Conservation (phyloP, 2,888 invertebrate genomes). For the Calliopum simillimum region DNA sequence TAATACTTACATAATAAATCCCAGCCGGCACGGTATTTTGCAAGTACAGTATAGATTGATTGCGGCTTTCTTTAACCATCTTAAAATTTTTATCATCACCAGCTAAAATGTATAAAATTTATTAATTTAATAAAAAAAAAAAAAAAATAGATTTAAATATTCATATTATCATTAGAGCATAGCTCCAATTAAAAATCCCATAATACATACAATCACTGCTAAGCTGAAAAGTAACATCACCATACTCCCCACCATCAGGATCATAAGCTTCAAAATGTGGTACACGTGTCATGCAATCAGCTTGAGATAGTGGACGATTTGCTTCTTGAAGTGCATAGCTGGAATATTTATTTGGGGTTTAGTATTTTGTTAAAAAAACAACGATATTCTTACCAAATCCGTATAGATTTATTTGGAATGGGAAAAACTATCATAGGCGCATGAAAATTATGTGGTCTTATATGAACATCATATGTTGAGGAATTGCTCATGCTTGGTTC, state of each 20-base stretch:
- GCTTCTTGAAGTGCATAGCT: slow-evolving; percentile 47
- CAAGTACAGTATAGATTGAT: slow-evolving; percentile 46
- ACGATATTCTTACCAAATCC: slow-evolving; percentile 45
- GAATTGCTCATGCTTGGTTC: slow-evolving; percentile 60
- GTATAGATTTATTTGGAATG: slow-evolving; percentile 48
- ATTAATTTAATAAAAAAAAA: background rate
- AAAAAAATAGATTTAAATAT: slow-evolving; percentile 4
- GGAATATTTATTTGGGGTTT: background rate
- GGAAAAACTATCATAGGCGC: slow-evolving; percentile 71
- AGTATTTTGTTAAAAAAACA: background rate
- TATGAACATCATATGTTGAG: slow-evolving; percentile 67
- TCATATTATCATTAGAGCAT: background rate
- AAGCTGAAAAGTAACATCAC: slow-evolving; percentile 69
- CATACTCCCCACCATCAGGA: slow-evolving; percentile 71
- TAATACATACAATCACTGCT: slow-evolving; percentile 42
- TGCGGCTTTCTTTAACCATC: slow-evolving; percentile 45
- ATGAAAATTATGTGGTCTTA: slow-evolving; percentile 73
- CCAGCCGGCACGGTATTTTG: slow-evolving; percentile 41
- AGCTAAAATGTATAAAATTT: slow-evolving; percentile 38
- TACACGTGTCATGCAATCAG: slow-evolving; percentile 65
- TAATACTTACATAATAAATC: slow-evolving; percentile 46
- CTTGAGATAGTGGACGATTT: slow-evolving; percentile 48
- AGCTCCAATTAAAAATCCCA: background rate
- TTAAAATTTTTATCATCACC: slow-evolving; percentile 49
- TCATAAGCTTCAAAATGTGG: slow-evolving; percentile 70